Percentiles rank a stretch among this genome's conserved stretches.
phyloP scores from a whole-genome alignment of 2,888 invertebrate genomes.

The Oligia strigilis region DNA sequence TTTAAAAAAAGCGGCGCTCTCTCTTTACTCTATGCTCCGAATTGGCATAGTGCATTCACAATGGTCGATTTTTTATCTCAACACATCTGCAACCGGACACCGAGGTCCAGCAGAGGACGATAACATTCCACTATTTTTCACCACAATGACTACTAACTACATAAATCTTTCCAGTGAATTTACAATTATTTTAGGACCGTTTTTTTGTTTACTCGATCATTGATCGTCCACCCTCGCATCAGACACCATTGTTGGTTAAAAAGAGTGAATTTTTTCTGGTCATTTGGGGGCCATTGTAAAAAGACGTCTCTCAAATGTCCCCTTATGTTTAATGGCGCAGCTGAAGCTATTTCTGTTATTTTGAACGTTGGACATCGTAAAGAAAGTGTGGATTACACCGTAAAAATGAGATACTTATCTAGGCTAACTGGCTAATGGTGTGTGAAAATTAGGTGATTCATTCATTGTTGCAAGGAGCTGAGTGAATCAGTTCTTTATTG shows the following conservation, averaged over 20 bases:
- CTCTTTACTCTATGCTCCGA: conserved; percentile 67
- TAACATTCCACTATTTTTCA: conserved; percentile 72
- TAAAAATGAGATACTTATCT: conserved; percentile 62
- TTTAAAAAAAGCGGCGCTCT: conserved; percentile 66
- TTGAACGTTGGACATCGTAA: conserved; percentile 66
- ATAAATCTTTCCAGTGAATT: conserved; percentile 88
- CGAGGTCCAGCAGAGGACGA: conserved; percentile 63
- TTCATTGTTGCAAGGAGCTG: conserved; percentile 11
- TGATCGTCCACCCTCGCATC: conserved; percentile 89
- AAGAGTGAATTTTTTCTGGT: conserved; percentile 87
- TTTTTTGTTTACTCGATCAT: conserved; percentile 81
- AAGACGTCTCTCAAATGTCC: conserved; percentile 85
- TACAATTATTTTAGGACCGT: conserved; percentile 86
- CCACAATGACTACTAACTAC: conserved; percentile 87
- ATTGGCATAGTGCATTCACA: conserved; percentile 71
- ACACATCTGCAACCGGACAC: conserved; percentile 88
- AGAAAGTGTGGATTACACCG: conserved; percentile 80
- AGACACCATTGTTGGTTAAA: conserved; percentile 84
- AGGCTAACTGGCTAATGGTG: conserved; percentile 48
- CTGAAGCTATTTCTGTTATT: conserved; percentile 77
- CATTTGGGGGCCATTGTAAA: conserved; percentile 87
- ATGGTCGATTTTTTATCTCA: conserved; percentile 73
- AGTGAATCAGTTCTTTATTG: conserved; percentile 28
- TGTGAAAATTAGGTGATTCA: conserved; percentile 53
- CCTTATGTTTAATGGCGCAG: conserved; percentile 85